These are phyloP conservation scores for Pyrgilauda ruficollis DNA, from an alignment of 2,113 vertebrate species.

Conservation along the genomic window DNA sequence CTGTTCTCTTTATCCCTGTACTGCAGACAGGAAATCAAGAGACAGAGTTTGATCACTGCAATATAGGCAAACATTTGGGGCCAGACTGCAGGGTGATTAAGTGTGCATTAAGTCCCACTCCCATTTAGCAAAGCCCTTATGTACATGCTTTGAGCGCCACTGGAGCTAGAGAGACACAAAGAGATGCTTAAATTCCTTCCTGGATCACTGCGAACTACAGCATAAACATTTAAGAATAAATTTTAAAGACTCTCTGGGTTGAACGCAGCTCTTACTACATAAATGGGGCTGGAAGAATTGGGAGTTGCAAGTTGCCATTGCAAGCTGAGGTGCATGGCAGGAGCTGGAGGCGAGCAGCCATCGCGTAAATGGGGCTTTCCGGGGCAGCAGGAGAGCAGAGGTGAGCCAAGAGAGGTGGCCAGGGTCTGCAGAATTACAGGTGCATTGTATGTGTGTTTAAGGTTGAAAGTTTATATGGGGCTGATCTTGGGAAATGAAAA, in stretches of 20 bases:
- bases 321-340: neutral
- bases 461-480: neutral
- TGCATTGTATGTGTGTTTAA: neutral
- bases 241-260: neutral
- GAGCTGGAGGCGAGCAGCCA: neutral
- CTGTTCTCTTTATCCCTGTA: neutral
- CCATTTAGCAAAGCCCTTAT: neutral
- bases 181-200: conserved; percentile 13
- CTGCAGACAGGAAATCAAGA: conserved; percentile 37
- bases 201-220: neutral
- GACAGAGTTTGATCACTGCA: conserved; percentile 4
- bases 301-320: neutral
- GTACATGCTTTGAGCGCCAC: neutral
- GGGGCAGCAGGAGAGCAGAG: neutral
- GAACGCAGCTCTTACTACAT: neutral
- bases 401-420: neutral
- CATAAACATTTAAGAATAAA: neutral
- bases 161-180: conserved; percentile 6
- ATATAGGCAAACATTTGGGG: neutral
- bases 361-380: neutral
- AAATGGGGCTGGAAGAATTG: neutral
- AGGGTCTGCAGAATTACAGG: neutral
- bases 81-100: conserved; percentile 36
- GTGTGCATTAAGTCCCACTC: conserved; percentile 30
- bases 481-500: neutral